Evolutionary conservation across 1,140 invertebrate species (phyloP).

Genomic region (Cydia splendana): DNA sequence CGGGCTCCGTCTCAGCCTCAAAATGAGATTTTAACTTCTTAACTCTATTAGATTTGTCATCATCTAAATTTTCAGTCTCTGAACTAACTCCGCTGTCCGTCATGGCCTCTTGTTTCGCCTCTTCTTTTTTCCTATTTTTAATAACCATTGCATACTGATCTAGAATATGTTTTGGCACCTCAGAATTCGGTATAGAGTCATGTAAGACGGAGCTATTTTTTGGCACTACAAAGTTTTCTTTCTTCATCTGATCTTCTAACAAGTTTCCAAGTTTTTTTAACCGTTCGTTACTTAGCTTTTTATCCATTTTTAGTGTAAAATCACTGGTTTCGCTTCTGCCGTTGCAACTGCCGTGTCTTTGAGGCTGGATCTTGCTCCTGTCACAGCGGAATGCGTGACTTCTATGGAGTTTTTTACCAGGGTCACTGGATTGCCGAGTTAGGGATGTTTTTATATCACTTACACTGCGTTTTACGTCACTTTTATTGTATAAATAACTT

Average conservation of each 20-base stretch:
- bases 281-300: conserved; percentile 66
- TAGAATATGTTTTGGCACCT: conserved; percentile 73
- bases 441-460: conserved; percentile 64
- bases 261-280: conserved; percentile 66
- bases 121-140: conserved; percentile 65
- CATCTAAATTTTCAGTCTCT: conserved; percentile 73
- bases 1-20: conserved; percentile 46
- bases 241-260: conserved; percentile 72
- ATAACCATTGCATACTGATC: conserved; percentile 78
- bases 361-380: conserved; percentile 69
- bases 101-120: conserved; percentile 71
- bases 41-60: conserved; percentile 57
- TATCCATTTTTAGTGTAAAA: conserved; percentile 66
- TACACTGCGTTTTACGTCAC: conserved; percentile 53
- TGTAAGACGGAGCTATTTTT: conserved; percentile 4
- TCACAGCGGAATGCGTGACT: conserved; percentile 83
- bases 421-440: conserved; percentile 81
- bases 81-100: conserved; percentile 77
- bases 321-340: conserved; percentile 70
- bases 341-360: conserved; percentile 71
- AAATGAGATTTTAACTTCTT: conserved; percentile 60
- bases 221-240: conserved; percentile 64
- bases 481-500: conserved; percentile 68
- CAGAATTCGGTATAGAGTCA: conserved; percentile 63
- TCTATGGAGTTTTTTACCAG: conserved; percentile 81